Evolutionary conservation across 2,797 vertebrate species (phyloP), one percentile per base, ranked within the genome.

Genomic region (Semaprochilodus insignis): DNA sequence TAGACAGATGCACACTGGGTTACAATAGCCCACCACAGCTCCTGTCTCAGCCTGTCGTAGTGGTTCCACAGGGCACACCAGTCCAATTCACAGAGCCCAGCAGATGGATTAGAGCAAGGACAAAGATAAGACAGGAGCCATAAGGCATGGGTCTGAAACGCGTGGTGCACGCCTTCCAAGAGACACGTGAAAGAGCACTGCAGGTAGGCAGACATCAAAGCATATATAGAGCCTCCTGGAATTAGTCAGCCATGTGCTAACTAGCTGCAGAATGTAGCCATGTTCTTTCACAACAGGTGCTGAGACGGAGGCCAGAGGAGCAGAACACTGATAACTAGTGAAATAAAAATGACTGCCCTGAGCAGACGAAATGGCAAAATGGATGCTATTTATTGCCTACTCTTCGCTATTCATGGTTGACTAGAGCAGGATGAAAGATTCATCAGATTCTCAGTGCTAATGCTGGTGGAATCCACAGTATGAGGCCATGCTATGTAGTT

Each of bases 1-100:
- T 40, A 71, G 65, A 84, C 34, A 74, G 76, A 77, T 57, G 66
- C 31, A 31, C 54, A 63, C 52, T 16, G 2, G 52, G 36, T 72
- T 54, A 40, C 17, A 83, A 69, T 59, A 11, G 55, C 55, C 36
- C 40, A 81, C 51, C 59, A 15, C 52, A 54, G 48, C 65, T 74
- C 21, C 36, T 21, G 36, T n/a, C 7, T 21, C 55, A 55, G 25
- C 62, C 40, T 71, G 72, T 15, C 51, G 8, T 40, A 23, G 65
- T 14, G 55, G 27, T 31, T 54, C 27, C 83, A 78, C 14, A 13
- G 13, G 44, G 55, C 19, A 36, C 27, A 21, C 27, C 52, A 15
- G 51, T 66, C 21, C 21, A 73, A 57, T 60, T 57, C 67, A 77
- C 78, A 71, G 27, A 36, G 19, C 36, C 44, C 44, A 40, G 2